Percentiles rank a stretch among this genome's conserved stretches.
phyloP scores from a whole-genome alignment of 2,797 vertebrate species.

The Tinamus major region DNA sequence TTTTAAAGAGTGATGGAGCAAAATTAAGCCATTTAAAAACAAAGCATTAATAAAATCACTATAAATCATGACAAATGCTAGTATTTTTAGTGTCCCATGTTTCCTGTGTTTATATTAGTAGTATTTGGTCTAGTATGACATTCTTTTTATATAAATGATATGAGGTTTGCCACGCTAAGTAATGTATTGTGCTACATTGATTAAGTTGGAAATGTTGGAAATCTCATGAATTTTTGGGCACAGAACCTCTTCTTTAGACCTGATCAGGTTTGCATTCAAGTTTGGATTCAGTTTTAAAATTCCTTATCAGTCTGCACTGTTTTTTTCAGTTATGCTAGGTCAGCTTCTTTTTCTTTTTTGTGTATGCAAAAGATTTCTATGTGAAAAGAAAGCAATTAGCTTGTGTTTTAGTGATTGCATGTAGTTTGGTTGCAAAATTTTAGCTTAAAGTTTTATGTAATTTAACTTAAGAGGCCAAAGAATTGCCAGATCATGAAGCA shows the following conservation, averaged over 20 bases:
- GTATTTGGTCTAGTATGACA: not conserved
- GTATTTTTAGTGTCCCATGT: not conserved
- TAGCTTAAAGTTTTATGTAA: slow-evolving; percentile 16
- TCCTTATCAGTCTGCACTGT: not conserved
- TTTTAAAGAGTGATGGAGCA: not conserved
- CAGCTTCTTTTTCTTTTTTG: not conserved
- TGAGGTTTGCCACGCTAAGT: not conserved
- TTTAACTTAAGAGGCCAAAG: not conserved
- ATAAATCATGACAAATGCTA: not conserved
- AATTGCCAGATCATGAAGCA: not conserved
- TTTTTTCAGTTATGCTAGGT: slow-evolving; percentile 19
- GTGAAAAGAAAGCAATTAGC: not conserved
- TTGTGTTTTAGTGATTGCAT: too few relatives aligned
- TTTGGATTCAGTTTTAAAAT: not conserved
- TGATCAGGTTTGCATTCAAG: not conserved
- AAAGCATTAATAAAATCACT: not conserved
- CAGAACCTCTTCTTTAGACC: not conserved
- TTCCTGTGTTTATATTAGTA: not conserved
- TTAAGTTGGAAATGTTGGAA: not conserved
- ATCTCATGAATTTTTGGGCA: not conserved
- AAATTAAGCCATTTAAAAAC: not conserved
- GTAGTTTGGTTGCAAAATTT: too few relatives aligned
- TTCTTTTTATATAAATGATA: not conserved
- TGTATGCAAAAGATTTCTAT: not conserved
- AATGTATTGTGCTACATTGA: not conserved